These are phyloP conservation scores for Aulostomus chinensis DNA, from an alignment of 2,797 vertebrate genomes.

Conservation along the genomic window DNA sequence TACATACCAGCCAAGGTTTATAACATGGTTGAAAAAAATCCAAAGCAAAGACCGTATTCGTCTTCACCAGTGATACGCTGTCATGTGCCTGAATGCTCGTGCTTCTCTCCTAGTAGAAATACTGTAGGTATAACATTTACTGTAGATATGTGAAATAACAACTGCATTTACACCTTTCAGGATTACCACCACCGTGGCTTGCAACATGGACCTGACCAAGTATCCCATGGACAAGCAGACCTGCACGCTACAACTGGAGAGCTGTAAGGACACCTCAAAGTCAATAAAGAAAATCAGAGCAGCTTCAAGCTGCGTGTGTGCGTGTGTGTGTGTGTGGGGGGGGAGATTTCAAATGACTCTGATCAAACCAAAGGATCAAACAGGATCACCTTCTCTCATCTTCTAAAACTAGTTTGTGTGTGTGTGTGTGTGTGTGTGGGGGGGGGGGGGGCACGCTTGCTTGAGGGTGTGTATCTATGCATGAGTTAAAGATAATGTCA, in stretches of 20 bases:
- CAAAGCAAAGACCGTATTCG: too few relatives aligned
- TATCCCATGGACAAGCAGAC: conserved; percentile 95
- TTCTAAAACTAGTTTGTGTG: conserved; percentile 16
- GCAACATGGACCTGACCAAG: conserved; percentile 94
- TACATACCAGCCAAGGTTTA: too few relatives aligned
- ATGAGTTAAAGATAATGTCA: conserved; percentile 2
- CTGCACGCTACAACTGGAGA: conserved; percentile 92
- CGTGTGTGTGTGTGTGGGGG: conserved; percentile 28
- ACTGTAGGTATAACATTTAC: not conserved
- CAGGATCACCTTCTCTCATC: conserved; percentile 50
- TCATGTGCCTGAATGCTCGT: too few relatives aligned
- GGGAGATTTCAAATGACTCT: conserved; percentile 39
- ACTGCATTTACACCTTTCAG: conserved; percentile 50
- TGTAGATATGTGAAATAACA: not conserved
- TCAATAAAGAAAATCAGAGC: conserved; percentile 17
- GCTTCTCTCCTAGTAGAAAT: too few relatives aligned
- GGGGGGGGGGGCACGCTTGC: too few relatives aligned
- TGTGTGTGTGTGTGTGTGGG: not conserved
- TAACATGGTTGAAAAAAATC: too few relatives aligned
- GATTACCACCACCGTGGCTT: conserved; percentile 91
- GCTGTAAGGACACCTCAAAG: conserved; percentile 81
- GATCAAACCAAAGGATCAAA: conserved; percentile 61
- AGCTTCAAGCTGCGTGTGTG: conserved; percentile 29
- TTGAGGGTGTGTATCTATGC: not conserved
- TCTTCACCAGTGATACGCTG: too few relatives aligned